A percentile compares a stretch with the other conserved stretches of the same genome.
Evolutionary conservation across 2,113 vertebrate species (phyloP).

Genomic region (Ochotona curzoniae): DNA sequence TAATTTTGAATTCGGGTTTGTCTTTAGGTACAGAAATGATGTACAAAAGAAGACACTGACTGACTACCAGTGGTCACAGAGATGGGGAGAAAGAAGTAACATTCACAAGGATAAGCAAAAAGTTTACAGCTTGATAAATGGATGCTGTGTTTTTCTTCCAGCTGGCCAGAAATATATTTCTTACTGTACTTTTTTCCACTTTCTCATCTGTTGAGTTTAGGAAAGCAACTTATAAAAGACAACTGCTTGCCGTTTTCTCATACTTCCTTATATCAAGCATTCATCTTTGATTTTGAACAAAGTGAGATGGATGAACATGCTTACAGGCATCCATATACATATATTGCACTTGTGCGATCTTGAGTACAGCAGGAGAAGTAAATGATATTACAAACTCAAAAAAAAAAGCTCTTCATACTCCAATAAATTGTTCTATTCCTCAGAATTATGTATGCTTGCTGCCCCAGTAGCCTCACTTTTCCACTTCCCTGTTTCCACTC

Average conservation of each 20-base stretch:
- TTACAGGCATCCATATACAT: not conserved
- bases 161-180: not conserved
- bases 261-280: not conserved
- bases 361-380: not conserved
- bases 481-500: not conserved
- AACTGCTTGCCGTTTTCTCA: not conserved
- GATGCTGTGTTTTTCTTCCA: not conserved
- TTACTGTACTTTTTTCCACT: not conserved
- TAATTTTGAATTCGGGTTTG: not conserved
- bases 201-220: not conserved
- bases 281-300: slow-evolving; percentile 24
- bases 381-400: not conserved
- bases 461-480: not conserved
- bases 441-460: not conserved
- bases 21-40: not conserved
- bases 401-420: not conserved
- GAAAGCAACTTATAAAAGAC: not conserved
- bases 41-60: not conserved
- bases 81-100: not conserved
- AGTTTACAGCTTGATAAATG: not conserved
- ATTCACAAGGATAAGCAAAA: not conserved
- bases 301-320: not conserved
- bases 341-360: not conserved
- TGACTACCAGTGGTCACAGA: not conserved
- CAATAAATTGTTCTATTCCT: not conserved